Evolutionary conservation across 2,888 invertebrate genomes (phyloP).

Genomic region (Hyles lineata): DNA sequence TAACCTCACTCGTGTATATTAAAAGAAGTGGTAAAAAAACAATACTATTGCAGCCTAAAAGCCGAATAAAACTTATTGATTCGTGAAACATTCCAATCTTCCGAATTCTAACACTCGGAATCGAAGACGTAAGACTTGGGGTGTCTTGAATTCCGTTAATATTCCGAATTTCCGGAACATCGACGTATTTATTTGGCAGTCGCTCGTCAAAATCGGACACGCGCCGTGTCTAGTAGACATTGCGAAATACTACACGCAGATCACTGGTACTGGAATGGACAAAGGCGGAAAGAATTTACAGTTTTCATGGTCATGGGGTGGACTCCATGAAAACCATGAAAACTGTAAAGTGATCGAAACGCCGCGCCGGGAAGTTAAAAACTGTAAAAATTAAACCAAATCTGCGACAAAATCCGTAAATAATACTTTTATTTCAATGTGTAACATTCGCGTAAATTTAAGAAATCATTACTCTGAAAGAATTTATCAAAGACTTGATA

Average conservation of each 20-base stretch:
- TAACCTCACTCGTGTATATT: too few species aligned
- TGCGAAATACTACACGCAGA: conserved; percentile 19
- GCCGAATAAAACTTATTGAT: background rate
- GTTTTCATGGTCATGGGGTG: too few species aligned
- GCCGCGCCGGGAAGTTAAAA: too few species aligned
- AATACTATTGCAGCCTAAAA: background rate
- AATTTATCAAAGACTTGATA: too few species aligned
- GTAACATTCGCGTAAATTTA: too few species aligned
- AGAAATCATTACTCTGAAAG: too few species aligned
- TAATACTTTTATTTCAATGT: too few species aligned
- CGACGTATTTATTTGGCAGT: conserved; percentile 28
- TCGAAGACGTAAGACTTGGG: background rate
- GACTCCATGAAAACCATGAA: too few species aligned
- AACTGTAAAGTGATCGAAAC: too few species aligned
- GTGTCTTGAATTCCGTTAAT: conserved; percentile 14
- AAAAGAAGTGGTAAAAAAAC: too few species aligned
- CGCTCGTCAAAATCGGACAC: conserved; percentile 26
- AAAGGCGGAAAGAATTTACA: background rate
- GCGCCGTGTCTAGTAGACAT: conserved; percentile 16
- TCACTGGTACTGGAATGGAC: background rate
- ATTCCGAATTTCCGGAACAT: conserved; percentile 28
- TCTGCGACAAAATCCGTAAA: too few species aligned
- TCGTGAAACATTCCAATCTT: conserved; percentile 10
- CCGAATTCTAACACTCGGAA: background rate
- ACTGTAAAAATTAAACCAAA: too few species aligned